These are phyloP conservation scores for Ctena decussata DNA, from an alignment of 2,888 invertebrate species.

Conservation along the genomic window DNA sequence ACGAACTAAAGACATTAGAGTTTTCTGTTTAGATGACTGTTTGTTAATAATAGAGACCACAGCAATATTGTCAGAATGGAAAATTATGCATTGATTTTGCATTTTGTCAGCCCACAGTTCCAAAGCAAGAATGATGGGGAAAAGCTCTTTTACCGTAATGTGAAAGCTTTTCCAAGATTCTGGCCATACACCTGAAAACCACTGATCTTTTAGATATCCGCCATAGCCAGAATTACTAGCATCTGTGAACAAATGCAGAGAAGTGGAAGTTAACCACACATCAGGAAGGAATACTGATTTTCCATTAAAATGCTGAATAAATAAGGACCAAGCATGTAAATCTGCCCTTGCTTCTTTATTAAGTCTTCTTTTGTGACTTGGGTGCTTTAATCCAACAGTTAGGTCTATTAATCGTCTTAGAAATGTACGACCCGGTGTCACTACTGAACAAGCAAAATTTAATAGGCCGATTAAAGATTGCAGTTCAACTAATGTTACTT, in stretches of 20 bases:
- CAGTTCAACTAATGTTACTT: constrained; percentile 25
- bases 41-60: constrained; percentile 52
- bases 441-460: constrained; percentile 49
- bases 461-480: constrained; percentile 53
- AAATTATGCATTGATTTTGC: constrained; percentile 31
- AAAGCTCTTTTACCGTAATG: constrained; percentile 33
- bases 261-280: neutral
- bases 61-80: constrained; percentile 50
- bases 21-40: neutral
- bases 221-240: constrained; percentile 10
- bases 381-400: constrained; percentile 39
- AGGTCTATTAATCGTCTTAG: constrained; percentile 55
- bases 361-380: constrained; percentile 23
- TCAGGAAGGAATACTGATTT: constrained; percentile 24
- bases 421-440: constrained; percentile 49
- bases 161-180: neutral
- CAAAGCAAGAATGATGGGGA: constrained; percentile 47
- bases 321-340: constrained; percentile 28
- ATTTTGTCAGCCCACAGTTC: constrained; percentile 39
- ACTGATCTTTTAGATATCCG: neutral
- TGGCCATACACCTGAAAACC: constrained; percentile 21
- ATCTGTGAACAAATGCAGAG: constrained; percentile 26
- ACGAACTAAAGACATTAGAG: constrained; percentile 44
- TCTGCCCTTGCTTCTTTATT: constrained; percentile 37
- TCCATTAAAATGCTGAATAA: constrained; percentile 39